Conservation (phyloP, 2,113 vertebrate genomes). For the Brachyhypopomus occidentalis region DNA sequence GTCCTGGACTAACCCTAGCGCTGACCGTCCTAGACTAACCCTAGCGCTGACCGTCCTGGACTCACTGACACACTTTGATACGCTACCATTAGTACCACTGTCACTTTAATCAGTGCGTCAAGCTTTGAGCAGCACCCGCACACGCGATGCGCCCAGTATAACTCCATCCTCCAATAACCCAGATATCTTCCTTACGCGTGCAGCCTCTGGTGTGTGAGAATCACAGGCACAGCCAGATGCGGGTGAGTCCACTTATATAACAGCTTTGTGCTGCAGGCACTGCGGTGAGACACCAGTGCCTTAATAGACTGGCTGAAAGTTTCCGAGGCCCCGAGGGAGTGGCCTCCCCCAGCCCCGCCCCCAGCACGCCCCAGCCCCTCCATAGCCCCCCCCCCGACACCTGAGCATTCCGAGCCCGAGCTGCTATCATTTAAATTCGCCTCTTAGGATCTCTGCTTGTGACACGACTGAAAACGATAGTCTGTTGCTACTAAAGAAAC, state of each 20-base stretch:
- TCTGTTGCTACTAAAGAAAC: too few relatives aligned
- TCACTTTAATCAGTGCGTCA: slow-evolving; percentile 21
- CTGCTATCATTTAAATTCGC: too few relatives aligned
- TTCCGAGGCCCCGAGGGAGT: not conserved
- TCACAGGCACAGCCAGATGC: not conserved
- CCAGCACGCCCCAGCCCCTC: too few relatives aligned
- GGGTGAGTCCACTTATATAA: slow-evolving; percentile 10
- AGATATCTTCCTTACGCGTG: slow-evolving; percentile 1
- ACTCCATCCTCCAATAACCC: slow-evolving; percentile 14
- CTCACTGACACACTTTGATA: slow-evolving; percentile 11
- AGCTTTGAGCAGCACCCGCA: slow-evolving; percentile 9
- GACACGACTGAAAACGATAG: too few relatives aligned
- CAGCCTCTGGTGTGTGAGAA: not conserved
- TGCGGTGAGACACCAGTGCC: not conserved
- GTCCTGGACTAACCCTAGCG: too few relatives aligned
- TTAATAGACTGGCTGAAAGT: too few relatives aligned
- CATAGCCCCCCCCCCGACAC: too few relatives aligned
- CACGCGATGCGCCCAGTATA: not conserved
- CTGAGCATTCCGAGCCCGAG: too few relatives aligned
- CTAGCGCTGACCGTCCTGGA: too few relatives aligned
- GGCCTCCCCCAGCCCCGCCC: not conserved
- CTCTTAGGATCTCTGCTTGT: too few relatives aligned
- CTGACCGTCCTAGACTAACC: too few relatives aligned
- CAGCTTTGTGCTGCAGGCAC: not conserved
- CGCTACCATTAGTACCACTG: not conserved